Evolutionary conservation across 1,140 invertebrate genomes (phyloP).

Genomic region (Telenomus remus): DNA sequence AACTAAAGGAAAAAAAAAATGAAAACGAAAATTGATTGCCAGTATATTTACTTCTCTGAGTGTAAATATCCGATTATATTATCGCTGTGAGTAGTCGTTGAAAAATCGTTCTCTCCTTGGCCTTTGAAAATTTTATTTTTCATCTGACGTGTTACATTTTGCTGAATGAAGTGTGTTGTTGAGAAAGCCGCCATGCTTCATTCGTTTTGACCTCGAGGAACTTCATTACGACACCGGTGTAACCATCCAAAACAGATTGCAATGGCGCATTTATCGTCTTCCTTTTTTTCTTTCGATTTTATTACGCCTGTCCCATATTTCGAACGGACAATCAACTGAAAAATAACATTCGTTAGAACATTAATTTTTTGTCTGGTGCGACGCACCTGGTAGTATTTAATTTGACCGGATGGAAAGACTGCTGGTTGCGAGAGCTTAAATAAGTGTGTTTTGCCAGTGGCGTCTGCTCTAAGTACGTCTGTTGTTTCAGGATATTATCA

Average conservation of each 20-base stretch:
- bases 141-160: conserved; percentile 24
- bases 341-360: background rate
- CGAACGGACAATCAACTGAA: background rate
- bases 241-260: conserved; percentile 48
- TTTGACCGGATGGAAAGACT: background rate
- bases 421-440: background rate
- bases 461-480: background rate
- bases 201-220: conserved; percentile 49
- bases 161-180: conserved; percentile 12
- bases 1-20: too few relatives aligned
- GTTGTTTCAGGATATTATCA: conserved; percentile 87
- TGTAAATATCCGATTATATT: too few relatives aligned
- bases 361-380: too few relatives aligned
- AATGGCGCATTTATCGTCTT: conserved; percentile 31
- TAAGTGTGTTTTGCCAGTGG: background rate
- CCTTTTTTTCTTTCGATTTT: conserved; percentile 3
- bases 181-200: conserved; percentile 43
- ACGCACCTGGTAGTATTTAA: background rate
- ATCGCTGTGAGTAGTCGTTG: too few relatives aligned
- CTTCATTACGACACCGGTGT: conserved; percentile 51
- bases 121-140: conserved; percentile 10
- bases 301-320: background rate
- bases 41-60: too few relatives aligned
- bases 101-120: background rate
- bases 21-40: too few relatives aligned